Evolutionary conservation across 2,888 invertebrate genomes (phyloP), one percentile per base, ranked within the genome.

Genomic region (Temnothorax rugatulus): DNA sequence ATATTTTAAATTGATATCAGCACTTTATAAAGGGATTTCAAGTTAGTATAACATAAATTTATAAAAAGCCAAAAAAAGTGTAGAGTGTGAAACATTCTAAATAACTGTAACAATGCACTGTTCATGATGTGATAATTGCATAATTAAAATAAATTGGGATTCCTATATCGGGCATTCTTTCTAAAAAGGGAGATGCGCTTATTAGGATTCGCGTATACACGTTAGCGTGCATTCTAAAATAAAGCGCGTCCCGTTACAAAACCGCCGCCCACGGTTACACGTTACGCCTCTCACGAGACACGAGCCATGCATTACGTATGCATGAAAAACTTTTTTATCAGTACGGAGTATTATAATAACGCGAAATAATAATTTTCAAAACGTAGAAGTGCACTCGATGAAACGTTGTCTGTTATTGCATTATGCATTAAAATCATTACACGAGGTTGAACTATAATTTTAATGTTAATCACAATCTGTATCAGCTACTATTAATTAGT

Each of bases 261-360:
- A 76, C 21, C 38, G 34, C 13, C 29, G 47, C 21, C 34, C 38
- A 59, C 34, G 18, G 25, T 76, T 25, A 18, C 21, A 47, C 44
- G 34, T 54, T 29, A 57, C 47, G 50, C n/a, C 63, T 83, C 64
- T 76, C 82, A 44, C 38, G 82, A 66, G 79, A 83, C 79, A 77
- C 79, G 29, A 82, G 75, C 34, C 63, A 63, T 38, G 54, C 66
- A 59, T 59, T 59, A 68, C 47, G 59, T 83, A 83, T 83, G 54
- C 79, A 83, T 79, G 82, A 77, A 66, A 57, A 79, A 77, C 59
- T 77, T 66, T 83, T 66, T 82, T 83, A 79, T 83, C 76, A 47
- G 79, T 57, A 38, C 57, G n/a, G 1, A 64, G 66, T 83, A 81
- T 57, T 38, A 29, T n/a, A 82, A 74, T 29, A 66, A 57, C 59